Conservation (phyloP, 2,113 vertebrate species). For the Danio rerio region GRCz12tu NC_133183.1:28496001-28496500, state of each 20-base stretch:
- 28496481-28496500: too few species aligned
- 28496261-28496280: constrained; percentile 31
- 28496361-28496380: neutral
- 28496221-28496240: constrained; percentile 37
- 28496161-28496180: constrained; percentile 50
- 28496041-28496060: constrained; percentile 42
- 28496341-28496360: neutral
- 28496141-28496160: constrained; percentile 37
- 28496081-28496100: constrained; percentile 4
- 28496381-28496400: neutral
- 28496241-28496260: constrained; percentile 34
- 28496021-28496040: constrained; percentile 30
- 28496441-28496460: too few species aligned
- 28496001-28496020: constrained; percentile 21
- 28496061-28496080: constrained; percentile 8
- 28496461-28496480: too few species aligned
- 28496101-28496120: constrained; percentile 14
- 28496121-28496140: constrained; percentile 31
- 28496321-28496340: too few species aligned
- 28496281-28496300: neutral
- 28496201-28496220: constrained; percentile 55
- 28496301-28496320: neutral
- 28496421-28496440: too few species aligned
- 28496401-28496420: neutral
- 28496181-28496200: constrained; percentile 48